Evolutionary conservation across 2,797 vertebrate species (phyloP).

Genomic region (Chaetodon trifasciatus): DNA sequence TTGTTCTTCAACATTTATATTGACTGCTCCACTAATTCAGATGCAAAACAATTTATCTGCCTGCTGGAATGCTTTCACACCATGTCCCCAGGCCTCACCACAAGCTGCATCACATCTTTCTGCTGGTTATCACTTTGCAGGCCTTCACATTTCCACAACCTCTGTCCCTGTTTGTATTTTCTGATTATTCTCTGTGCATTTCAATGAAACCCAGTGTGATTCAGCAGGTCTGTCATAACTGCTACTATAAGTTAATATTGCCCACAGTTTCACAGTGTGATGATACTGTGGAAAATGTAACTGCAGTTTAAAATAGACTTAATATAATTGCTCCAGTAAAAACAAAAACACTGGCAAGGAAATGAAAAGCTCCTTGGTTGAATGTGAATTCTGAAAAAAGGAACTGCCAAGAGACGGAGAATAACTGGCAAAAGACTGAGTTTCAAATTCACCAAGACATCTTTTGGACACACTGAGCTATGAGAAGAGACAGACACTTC

Average conservation of each 20-base stretch:
- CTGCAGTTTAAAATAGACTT: constrained; percentile 39
- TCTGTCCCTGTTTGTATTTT: neutral
- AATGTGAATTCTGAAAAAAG: constrained; percentile 41
- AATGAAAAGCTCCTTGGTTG: constrained; percentile 42
- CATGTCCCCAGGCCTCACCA: neutral
- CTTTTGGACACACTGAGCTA: constrained; percentile 27
- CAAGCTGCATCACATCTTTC: neutral
- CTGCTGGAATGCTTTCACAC: constrained; percentile 3
- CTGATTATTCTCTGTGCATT: constrained; percentile 17
- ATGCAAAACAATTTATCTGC: constrained; percentile 30
- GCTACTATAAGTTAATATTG: constrained; percentile 11
- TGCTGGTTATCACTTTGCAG: constrained; percentile 19
- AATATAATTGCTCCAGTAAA: constrained; percentile 40
- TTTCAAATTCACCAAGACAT: constrained; percentile 30
- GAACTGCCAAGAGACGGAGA: constrained; percentile 20
- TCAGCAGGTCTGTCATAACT: constrained; percentile 27
- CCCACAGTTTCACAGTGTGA: neutral
- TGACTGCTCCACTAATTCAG: constrained; percentile 28
- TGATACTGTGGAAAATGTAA: constrained; percentile 42
- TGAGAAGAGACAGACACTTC: constrained; percentile 31
- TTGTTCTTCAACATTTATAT: constrained; percentile 34
- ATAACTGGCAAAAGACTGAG: constrained; percentile 23
- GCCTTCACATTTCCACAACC: neutral
- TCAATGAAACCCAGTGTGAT: constrained; percentile 18
- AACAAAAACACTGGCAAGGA: constrained; percentile 51